These are phyloP conservation scores for Menura novaehollandiae DNA, from an alignment of 2,113 vertebrate species.

Conservation along the genomic window DNA sequence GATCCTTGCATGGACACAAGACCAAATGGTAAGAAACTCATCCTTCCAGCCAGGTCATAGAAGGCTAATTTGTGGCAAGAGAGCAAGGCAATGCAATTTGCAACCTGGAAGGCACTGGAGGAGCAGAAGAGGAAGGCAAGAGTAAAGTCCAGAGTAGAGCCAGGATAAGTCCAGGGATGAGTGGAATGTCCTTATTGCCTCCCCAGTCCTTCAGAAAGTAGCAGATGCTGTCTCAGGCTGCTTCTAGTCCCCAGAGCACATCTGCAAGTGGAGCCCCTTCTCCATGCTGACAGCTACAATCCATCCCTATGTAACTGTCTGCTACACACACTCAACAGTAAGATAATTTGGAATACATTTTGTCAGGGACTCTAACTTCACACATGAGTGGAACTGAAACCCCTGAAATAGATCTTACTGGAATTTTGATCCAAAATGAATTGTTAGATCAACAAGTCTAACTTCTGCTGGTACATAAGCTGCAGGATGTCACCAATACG, in stretches of 20 bases:
- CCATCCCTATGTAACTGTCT: neutral
- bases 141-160: neutral
- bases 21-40: neutral
- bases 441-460: neutral
- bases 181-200: neutral
- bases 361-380: neutral
- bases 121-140: neutral
- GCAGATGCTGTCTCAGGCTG: neutral
- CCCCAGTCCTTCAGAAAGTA: neutral
- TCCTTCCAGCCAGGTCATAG: neutral
- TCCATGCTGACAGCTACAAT: neutral
- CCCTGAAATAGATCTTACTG: neutral
- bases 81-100: neutral
- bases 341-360: neutral
- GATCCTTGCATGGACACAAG: neutral
- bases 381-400: neutral
- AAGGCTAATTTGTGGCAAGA: neutral
- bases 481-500: neutral
- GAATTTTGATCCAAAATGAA: neutral
- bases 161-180: neutral
- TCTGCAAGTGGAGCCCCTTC: neutral
- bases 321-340: neutral
- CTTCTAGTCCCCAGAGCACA: neutral
- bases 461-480: neutral
- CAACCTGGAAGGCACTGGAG: neutral